phyloP scores from a whole-genome alignment of 2,888 invertebrate species.

The Apoda limacodes region DNA sequence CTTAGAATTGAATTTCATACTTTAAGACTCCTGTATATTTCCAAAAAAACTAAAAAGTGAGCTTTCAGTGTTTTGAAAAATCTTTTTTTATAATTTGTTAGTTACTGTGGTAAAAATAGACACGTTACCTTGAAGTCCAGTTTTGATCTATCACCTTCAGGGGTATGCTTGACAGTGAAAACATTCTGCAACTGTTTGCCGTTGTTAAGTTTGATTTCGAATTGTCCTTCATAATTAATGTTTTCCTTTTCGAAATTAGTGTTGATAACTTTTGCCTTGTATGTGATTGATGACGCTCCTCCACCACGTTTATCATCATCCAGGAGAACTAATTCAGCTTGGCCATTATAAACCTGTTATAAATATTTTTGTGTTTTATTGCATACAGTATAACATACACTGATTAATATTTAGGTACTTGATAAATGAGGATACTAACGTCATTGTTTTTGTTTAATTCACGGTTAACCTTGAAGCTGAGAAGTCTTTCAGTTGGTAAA shows the following conservation, averaged over 20 bases:
- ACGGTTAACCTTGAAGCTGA: conserved; percentile 45
- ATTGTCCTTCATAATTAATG: conserved; percentile 42
- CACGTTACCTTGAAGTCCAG: conserved; percentile 39
- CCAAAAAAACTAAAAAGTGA: too few species aligned
- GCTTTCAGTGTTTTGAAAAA: too few species aligned
- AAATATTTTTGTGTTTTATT: background rate
- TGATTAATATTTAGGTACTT: too few species aligned
- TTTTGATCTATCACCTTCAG: conserved; percentile 37
- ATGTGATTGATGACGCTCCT: conserved; percentile 38
- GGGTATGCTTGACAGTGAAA: conserved; percentile 35
- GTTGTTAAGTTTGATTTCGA: conserved; percentile 42
- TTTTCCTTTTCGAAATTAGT: conserved; percentile 34
- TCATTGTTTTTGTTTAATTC: conserved; percentile 32
- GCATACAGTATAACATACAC: too few species aligned
- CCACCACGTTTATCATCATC: conserved; percentile 49
- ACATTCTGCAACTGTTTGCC: conserved; percentile 41
- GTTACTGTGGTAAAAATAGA: too few species aligned
- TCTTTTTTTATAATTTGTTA: too few species aligned
- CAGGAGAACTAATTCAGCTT: conserved; percentile 33
- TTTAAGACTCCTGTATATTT: too few species aligned
- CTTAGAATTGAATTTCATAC: too few species aligned
- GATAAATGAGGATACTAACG: too few species aligned
- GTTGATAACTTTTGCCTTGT: conserved; percentile 41
- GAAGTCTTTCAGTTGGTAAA: conserved; percentile 50
- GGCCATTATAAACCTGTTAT: conserved; percentile 39